These are phyloP conservation scores for Anniella stebbinsi DNA, from an alignment of 2,797 vertebrate species.

Conservation along the genomic window DNA sequence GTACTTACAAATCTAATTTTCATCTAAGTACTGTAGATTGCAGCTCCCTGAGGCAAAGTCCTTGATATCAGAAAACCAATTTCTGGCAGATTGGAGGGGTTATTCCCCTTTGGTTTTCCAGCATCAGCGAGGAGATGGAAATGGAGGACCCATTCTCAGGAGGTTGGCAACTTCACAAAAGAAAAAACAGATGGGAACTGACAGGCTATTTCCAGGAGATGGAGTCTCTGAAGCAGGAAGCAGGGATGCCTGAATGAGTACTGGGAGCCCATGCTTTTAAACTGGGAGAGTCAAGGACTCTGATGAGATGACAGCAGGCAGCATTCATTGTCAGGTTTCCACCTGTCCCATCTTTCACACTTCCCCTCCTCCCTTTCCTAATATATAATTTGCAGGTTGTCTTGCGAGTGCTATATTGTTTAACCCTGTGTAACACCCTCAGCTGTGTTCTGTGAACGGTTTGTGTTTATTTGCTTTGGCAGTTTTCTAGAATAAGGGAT, in stretches of 20 bases:
- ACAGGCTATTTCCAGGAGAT: constrained; percentile 80
- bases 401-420: constrained; percentile 36
- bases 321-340: constrained; percentile 60
- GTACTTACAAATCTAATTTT: constrained; percentile 80
- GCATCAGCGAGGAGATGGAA: constrained; percentile 74
- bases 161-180: constrained; percentile 73
- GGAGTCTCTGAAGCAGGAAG: constrained; percentile 75
- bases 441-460: constrained; percentile 32
- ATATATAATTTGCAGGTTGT: constrained; percentile 42
- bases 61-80: constrained; percentile 81
- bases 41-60: constrained; percentile 74
- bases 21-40: constrained; percentile 77
- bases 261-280: constrained; percentile 62
- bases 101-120: constrained; percentile 78
- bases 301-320: constrained; percentile 61
- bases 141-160: constrained; percentile 71
- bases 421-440: constrained; percentile 45
- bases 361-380: constrained; percentile 7
- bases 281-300: constrained; percentile 55
- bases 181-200: constrained; percentile 81
- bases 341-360: constrained; percentile 57
- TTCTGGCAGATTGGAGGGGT: constrained; percentile 81
- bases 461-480: constrained; percentile 33
- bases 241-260: constrained; percentile 63
- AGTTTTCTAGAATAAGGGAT: not conserved